Base-by-base conservation (phyloP, 2,888 invertebrate genomes). In the Melanotus villosus region DNA sequence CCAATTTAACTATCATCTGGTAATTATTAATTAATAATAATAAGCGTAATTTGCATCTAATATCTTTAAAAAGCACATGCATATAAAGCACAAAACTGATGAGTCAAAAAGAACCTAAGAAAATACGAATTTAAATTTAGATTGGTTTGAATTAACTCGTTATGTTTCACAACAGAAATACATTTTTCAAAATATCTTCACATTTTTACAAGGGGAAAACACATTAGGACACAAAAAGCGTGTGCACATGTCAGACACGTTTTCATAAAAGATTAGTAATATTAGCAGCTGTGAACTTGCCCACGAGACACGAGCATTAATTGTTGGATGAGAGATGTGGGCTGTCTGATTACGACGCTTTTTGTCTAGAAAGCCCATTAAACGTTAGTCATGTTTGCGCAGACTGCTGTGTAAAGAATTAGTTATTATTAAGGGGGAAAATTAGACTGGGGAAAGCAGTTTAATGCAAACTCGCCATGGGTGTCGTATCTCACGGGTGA, bases 211-310 rank as follows among this genome's bases (percentile, higher is more conserved):
- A 10, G 5, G 16, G 26, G 21, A 52, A 52, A 32, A 30, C 32
- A 32, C n/a, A 32, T 52, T 32, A 32, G 2, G 32, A 18, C 32
- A 30, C 16, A 52, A 32, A 52, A 52, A 52, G 1, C 14, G 32
- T 18, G 36, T 56, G 36, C 56, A 56, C 38, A 56, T 56, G 56
- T 56, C 38, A 38, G 36, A 23, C 56, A 38, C 47, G 52, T 52
- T 56, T 56, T 56, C 38, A 56, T 38, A 38, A 56, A 38, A 56
- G 56, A 38, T 56, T 38, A 56, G 56, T 23, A 56, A 38, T 56
- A 56, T 56, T 38, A 56, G 56, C 56, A 56, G 56, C 56, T 56
- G 56, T 56, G 56, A 38, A 56, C 23, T 56, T 56, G 56, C 56
- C 56, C 56, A 56, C 56, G 56, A 56, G 56, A 56, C 56, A 16